Evolutionary conservation across 2,888 invertebrate genomes (phyloP).

Genomic region (Ectemnius lituratus): DNA sequence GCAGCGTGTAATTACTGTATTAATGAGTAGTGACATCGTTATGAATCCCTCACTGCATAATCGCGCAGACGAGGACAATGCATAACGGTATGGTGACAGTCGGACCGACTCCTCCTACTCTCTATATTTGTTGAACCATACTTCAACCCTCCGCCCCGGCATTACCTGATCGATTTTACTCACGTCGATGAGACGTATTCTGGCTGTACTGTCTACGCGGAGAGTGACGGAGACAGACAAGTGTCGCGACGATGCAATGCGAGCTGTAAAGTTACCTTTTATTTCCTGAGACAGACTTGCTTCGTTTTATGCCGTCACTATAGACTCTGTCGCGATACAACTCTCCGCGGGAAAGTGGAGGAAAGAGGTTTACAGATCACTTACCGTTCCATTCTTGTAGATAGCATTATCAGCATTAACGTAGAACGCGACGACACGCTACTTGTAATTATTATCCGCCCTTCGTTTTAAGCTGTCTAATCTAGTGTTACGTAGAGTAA

Average conservation of each 20-base stretch:
- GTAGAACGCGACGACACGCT: slow-evolving; percentile 3
- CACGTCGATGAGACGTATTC: background rate
- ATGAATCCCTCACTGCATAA: slow-evolving; percentile 48
- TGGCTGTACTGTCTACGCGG: background rate
- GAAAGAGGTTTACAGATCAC: slow-evolving; percentile 15
- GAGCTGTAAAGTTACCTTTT: background rate
- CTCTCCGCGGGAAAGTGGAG: too few species aligned
- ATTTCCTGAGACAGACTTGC: slow-evolving; percentile 1
- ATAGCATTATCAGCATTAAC: slow-evolving; percentile 54
- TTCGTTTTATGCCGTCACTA: background rate
- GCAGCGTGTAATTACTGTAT: slow-evolving; percentile 62
- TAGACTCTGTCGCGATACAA: too few species aligned
- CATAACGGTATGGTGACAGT: slow-evolving; percentile 36
- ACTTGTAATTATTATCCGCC: slow-evolving; percentile 32
- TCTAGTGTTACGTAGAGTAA: too few species aligned
- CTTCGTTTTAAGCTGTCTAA: slow-evolving; percentile 22
- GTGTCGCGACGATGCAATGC: too few species aligned
- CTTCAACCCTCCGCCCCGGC: background rate
- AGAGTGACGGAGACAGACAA: background rate
- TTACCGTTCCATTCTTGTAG: slow-evolving; percentile 57
- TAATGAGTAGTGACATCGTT: slow-evolving; percentile 56
- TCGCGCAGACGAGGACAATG: slow-evolving; percentile 35
- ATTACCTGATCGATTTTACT: background rate
- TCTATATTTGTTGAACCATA: slow-evolving; percentile 15
- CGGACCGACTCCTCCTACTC: slow-evolving; percentile 5